A percentile compares a stretch with the other conserved stretches of the same genome.
These are phyloP conservation scores for Corydoras sp. DNA, from an alignment of 2,113 vertebrate species.

Conservation along the genomic window DNA sequence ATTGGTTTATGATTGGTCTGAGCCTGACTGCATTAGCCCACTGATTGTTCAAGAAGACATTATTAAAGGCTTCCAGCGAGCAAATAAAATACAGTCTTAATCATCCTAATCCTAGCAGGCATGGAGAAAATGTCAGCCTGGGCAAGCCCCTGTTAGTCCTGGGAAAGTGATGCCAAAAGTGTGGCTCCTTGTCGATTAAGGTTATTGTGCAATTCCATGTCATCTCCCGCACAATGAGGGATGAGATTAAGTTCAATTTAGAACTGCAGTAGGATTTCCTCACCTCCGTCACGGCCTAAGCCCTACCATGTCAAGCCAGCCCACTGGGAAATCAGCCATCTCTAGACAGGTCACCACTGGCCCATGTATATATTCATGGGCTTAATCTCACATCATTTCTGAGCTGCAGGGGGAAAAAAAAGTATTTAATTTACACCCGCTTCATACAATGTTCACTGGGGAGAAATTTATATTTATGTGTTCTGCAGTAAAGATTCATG, in stretches of 20 bases:
- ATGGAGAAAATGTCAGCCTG: slow-evolving; percentile 50
- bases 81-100: slow-evolving; percentile 55
- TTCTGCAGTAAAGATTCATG: slow-evolving; percentile 37
- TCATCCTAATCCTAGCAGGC: slow-evolving; percentile 44
- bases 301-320: slow-evolving; percentile 66
- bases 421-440: slow-evolving; percentile 68
- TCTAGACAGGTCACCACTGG: slow-evolving; percentile 73
- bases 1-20: slow-evolving; percentile 70
- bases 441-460: slow-evolving; percentile 37
- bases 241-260: slow-evolving; percentile 80
- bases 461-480: slow-evolving; percentile 39
- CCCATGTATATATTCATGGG: slow-evolving; percentile 81
- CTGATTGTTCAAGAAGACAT: slow-evolving; percentile 67
- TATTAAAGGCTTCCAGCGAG: slow-evolving; percentile 64
- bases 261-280: slow-evolving; percentile 69
- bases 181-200: slow-evolving; percentile 65
- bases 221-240: slow-evolving; percentile 69
- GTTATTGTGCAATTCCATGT: slow-evolving; percentile 74
- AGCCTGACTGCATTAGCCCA: slow-evolving; percentile 66
- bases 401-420: slow-evolving; percentile 65
- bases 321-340: slow-evolving; percentile 76
- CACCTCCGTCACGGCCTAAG: slow-evolving; percentile 69
- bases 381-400: slow-evolving; percentile 75
- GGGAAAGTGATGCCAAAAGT: background rate
- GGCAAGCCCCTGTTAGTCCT: background rate